Evolutionary conservation across 2,888 invertebrate species (phyloP), one percentile per base, ranked within the genome.

Genomic region (Trachelus troglodyta): DNA sequence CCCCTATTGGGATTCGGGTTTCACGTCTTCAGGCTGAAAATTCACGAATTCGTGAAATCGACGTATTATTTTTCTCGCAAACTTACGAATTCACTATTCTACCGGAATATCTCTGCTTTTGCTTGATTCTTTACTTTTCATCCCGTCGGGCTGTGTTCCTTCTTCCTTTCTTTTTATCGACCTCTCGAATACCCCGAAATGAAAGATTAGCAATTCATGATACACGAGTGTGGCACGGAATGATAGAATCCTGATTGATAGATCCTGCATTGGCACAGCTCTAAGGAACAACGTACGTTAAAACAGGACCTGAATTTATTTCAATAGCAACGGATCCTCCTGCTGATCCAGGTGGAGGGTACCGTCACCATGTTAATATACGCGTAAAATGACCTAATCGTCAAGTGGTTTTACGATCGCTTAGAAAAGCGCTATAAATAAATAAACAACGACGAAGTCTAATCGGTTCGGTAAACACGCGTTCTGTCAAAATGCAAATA

Each of bases 401-500:
- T 34, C 71, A 34, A 31, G 33, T 56, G 23, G 23, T 31, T 34
- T 33, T 71, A 71, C 71, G 71, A 71, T 71, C 31, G 71, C 71
- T 56, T 71, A 71, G 71, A 71, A 71, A 71, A 12, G 31, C 71
- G 31, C 71, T 71, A 71, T 71, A 71, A 71, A 71, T 71, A 71
- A 71, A 71, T 34, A 34, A 71, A 71, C 71, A 71, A 71, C 31
- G 30, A 11, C 74, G 35, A 34, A 23, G n/a, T 35, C 74, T 74
- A 74, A 74, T 74, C 74, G 74, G 37, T 35, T 74, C 74, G 34
- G 37, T 23, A 74, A 74, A 74, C 34, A 34, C 23, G 34, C 34
- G 73, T 35, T 71, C 74, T 34, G 69, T 73, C 82, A 80, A 83
- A 82, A 87, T 86, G 86, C 81, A 86, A 86, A 86, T 86, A 81